phyloP scores from a whole-genome alignment of 2,888 invertebrate genomes.

The Tetanocera ferruginea region DNA sequence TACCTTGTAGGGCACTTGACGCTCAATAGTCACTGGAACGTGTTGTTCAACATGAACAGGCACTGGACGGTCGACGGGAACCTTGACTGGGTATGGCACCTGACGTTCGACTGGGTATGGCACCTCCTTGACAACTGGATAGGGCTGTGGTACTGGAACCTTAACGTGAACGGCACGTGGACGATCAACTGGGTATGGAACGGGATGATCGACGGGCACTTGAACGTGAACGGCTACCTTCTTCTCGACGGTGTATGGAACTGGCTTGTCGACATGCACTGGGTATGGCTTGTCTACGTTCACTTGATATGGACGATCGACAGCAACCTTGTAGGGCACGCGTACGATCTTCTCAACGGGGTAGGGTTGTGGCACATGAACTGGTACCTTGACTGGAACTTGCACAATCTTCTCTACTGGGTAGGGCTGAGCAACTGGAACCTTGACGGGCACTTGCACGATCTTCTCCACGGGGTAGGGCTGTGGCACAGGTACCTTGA shows the following conservation, averaged over 20 bases:
- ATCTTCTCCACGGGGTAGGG: constrained; percentile 85
- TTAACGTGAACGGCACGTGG: constrained; percentile 75
- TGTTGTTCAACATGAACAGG: constrained; percentile 74
- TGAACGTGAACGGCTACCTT: constrained; percentile 73
- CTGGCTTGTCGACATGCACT: constrained; percentile 60
- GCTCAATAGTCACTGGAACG: constrained; percentile 76
- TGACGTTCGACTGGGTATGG: constrained; percentile 76
- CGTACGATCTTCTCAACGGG: constrained; percentile 77
- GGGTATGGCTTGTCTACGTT: constrained; percentile 72
- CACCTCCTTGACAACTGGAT: constrained; percentile 74
- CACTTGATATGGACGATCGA: constrained; percentile 78
- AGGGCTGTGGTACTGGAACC: constrained; percentile 76
- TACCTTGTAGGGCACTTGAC: constrained; percentile 77
- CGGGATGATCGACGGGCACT: constrained; percentile 62
- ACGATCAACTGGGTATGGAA: constrained; percentile 77
- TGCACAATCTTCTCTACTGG: constrained; percentile 83
- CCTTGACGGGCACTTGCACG: constrained; percentile 81
- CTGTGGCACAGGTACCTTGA: constrained; percentile 83
- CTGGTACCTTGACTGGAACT: constrained; percentile 80
- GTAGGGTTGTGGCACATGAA: constrained; percentile 71
- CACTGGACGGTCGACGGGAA: constrained; percentile 71
- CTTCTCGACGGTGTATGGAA: constrained; percentile 73
- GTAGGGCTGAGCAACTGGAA: constrained; percentile 85
- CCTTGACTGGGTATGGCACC: constrained; percentile 75
- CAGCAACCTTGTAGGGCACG: constrained; percentile 76